phyloP scores from a whole-genome alignment of 2,113 vertebrate species.

The Scomber colias region DNA sequence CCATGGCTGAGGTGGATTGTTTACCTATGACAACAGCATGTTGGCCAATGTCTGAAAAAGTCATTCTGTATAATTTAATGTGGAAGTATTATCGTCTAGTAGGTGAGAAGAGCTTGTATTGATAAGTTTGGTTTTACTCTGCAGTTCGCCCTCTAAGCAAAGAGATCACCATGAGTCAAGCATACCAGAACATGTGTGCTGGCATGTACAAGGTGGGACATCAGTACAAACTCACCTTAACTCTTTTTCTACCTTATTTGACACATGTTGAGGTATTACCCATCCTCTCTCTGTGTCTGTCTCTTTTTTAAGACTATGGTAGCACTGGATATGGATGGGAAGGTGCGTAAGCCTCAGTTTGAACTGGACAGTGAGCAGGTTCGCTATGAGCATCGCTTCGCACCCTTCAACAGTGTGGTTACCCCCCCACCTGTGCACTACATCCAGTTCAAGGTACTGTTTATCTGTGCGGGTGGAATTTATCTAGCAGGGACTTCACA shows the following conservation, averaged over 20 bases:
- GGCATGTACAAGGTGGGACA: conserved; percentile 97
- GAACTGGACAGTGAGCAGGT: conserved; percentile 98
- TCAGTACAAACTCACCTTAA: background rate
- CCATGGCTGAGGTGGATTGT: background rate
- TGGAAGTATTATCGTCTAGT: background rate
- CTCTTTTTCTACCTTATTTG: background rate
- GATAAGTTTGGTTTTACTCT: conserved; percentile 32
- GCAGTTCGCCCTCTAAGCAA: conserved; percentile 95
- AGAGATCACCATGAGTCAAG: conserved; percentile 99
- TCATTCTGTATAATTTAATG: no score
- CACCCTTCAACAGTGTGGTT: conserved; percentile 98
- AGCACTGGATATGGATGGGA: conserved; percentile 98
- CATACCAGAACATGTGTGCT: conserved; percentile 99
- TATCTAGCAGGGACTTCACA: background rate
- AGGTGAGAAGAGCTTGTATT: background rate
- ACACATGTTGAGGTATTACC: background rate
- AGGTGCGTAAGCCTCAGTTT: conserved; percentile 98
- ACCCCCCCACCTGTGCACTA: conserved; percentile 98
- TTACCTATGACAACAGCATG: background rate
- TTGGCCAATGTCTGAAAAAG: no score
- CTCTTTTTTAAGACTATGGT: conserved; percentile 92
- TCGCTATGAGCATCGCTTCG: conserved; percentile 97
- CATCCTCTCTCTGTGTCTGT: background rate
- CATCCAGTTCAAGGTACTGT: conserved; percentile 95
- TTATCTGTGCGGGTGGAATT: background rate